Evolutionary conservation across 2,113 vertebrate genomes (phyloP), one percentile per base, ranked within the genome.

Genomic region (Nicator chloris): DNA sequence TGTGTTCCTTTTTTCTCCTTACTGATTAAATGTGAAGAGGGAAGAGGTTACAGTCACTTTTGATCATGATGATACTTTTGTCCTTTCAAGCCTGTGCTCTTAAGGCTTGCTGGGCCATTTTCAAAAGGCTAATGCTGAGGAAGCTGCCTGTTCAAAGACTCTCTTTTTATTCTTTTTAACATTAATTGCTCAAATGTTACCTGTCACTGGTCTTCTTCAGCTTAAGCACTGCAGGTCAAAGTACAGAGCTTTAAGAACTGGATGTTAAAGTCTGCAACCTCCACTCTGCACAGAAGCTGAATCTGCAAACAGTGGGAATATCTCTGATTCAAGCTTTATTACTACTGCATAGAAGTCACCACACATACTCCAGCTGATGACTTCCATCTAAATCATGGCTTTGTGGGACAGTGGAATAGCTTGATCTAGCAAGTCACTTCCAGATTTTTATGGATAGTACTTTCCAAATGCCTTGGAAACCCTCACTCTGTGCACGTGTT

Each of bases 391-490:
- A 92, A 85, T 86, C 82, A 35, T 40, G 30, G 85, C 64, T 93
- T 90, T 78, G 30, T 35, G 24, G 40, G 45, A 70, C 15, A 44
- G 73, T 82, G 45, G 21, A 71, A 95, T 64, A 45, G 88, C 84
- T 90, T 92, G 70, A 47, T 76, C 81, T 95, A 53, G 37, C 57
- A 60, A 53, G 35, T 42, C 12, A 5, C 33, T 70, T 97, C 70
- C n/a, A 72, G 39, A 50, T 81, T 81, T 97, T 90, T 27, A 40
- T 56, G 53, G 90, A 61, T 42, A 23, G 26, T 15, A 13, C n/a
- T 94, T 94, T 91, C 90, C 66, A 92, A 80, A 86, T 79, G 70
- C 39, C 83, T 95, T 83, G 87, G 49, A 97, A 96, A 76, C 15
- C 57, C 66, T 90, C 68, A 12, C 35, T 90, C 82, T 31, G 26